phyloP scores from a whole-genome alignment of 2,888 invertebrate genomes.

The Plagiodera versicolora region DNA sequence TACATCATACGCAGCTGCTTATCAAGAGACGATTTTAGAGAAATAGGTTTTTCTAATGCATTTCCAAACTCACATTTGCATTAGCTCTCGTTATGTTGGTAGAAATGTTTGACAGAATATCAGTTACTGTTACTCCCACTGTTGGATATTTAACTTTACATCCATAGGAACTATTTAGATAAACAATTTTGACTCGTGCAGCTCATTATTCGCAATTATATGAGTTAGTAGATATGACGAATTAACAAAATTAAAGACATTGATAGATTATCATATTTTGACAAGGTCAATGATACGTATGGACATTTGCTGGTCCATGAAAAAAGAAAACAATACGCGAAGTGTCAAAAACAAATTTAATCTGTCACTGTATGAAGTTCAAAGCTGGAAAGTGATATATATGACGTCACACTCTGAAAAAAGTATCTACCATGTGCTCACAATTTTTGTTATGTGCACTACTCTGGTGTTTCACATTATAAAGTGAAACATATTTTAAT shows the following conservation, averaged over 20 bases:
- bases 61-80: not conserved
- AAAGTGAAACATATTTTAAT: not conserved
- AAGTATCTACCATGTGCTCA: no score
- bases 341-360: no score
- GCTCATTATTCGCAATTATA: constrained; percentile 9
- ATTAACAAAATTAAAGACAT: no score
- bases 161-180: not conserved
- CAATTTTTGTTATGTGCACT: no score
- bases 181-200: not conserved
- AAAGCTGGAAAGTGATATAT: no score
- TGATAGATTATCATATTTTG: no score
- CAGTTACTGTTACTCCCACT: not conserved
- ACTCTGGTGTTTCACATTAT: not conserved
- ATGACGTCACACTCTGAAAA: no score
- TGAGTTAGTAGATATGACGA: no score
- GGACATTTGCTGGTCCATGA: no score
- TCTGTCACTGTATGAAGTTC: no score
- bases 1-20: not conserved
- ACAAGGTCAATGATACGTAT: no score
- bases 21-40: not conserved
- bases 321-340: no score
- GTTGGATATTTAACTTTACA: not conserved
- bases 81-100: not conserved
- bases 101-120: not conserved
- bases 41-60: not conserved